phyloP scores from a whole-genome alignment of 2,113 vertebrate genomes.

The Lampris megalopsis region DNA sequence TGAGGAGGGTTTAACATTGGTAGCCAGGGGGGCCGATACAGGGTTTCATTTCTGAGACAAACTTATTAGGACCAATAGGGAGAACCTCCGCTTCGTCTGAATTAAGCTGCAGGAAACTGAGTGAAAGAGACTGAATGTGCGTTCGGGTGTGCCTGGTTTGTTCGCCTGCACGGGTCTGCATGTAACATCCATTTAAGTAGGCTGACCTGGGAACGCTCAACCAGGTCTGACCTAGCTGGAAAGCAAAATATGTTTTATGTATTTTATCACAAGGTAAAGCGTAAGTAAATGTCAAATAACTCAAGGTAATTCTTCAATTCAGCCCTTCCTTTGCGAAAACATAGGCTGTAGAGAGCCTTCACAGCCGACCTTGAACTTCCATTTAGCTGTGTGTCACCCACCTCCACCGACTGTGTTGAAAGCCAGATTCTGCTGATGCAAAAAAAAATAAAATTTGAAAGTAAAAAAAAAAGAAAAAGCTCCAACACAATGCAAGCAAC shows the following conservation, averaged over 20 bases:
- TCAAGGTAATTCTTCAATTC: neutral
- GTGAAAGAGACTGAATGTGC: neutral
- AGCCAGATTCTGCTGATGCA: slow-evolving; percentile 36
- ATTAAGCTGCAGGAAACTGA: neutral
- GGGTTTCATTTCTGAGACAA: too few species aligned
- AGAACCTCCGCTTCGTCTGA: neutral
- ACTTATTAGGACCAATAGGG: too few species aligned
- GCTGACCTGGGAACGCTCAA: neutral
- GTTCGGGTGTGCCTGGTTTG: too few species aligned
- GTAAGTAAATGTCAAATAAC: neutral
- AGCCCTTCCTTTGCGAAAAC: slow-evolving; percentile 6
- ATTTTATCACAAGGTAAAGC: neutral
- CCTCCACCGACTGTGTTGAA: slow-evolving; percentile 40
- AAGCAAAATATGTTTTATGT: neutral
- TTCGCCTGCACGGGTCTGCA: neutral
- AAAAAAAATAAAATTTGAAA: too few species aligned
- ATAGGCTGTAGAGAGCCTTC: neutral
- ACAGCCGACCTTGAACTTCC: slow-evolving; percentile 35
- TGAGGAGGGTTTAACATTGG: too few species aligned
- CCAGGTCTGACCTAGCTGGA: neutral
- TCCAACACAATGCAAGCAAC: slow-evolving; percentile 66
- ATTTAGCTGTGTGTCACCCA: slow-evolving; percentile 17
- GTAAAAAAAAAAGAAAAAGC: neutral
- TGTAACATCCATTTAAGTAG: neutral
- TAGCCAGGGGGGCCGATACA: too few species aligned